These are phyloP conservation scores for Apamea monoglypha DNA, from an alignment of 2,888 invertebrate genomes.

Conservation along the genomic window DNA sequence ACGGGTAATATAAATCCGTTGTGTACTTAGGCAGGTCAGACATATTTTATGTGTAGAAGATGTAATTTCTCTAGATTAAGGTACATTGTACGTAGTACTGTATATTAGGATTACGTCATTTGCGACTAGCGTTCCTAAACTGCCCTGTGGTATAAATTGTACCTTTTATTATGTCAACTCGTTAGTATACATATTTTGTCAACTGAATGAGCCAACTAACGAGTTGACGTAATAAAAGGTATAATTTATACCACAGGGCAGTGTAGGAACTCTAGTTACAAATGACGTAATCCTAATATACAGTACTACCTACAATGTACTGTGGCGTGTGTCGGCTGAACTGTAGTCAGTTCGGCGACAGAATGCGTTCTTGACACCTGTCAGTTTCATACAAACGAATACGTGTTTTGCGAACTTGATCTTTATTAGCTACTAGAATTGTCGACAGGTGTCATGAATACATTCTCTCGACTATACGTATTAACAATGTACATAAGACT, in stretches of 20 bases:
- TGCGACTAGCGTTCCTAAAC: background rate
- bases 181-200: too few relatives aligned
- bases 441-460: too few relatives aligned
- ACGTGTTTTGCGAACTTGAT: background rate
- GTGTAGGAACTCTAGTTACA: background rate
- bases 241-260: too few relatives aligned
- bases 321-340: too few relatives aligned
- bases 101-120: conserved; percentile 18
- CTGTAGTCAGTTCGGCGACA: too few relatives aligned
- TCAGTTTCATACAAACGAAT: too few relatives aligned
- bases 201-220: too few relatives aligned
- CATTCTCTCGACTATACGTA: too few relatives aligned
- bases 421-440: too few relatives aligned
- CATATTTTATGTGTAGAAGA: conserved; percentile 30
- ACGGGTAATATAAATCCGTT: conserved; percentile 37
- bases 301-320: conserved; percentile 20
- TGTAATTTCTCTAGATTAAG: conserved; percentile 19
- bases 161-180: background rate
- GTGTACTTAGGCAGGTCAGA: conserved; percentile 38
- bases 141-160: too few relatives aligned
- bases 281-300: conserved; percentile 18
- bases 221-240: background rate
- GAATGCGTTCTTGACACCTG: too few relatives aligned
- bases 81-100: conserved; percentile 22
- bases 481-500: background rate